Base-by-base conservation (phyloP, 2,113 vertebrate species). In the Tricholaema leucomelas region DNA sequence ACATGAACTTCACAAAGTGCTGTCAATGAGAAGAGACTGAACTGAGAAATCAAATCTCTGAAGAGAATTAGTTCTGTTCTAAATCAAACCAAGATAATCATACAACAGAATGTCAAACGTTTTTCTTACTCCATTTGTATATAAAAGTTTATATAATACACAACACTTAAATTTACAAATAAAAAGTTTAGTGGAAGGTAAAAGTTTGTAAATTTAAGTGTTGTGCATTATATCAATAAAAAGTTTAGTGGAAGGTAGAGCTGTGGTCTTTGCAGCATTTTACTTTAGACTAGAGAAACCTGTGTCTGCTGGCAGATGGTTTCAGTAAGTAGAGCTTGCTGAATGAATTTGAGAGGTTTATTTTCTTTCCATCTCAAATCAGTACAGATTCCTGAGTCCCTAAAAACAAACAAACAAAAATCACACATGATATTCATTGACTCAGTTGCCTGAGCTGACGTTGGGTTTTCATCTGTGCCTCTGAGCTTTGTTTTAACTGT, bases 371-470 rank as follows among this genome's bases (percentile, higher is more conserved):
- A 7, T 77, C 46, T 88, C 14, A 28, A 77, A 89, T 89, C 33
- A 31, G 71, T 85, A 46, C 74, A 77, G n/a, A 76, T 82, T 85
- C 38, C 60, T 11, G 59, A 79, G 87, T 80, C 87, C 76, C 64
- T 80, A 27, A 82, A 89, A 87, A 19, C 48, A 93, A 81, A 63
- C 74, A 92, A 91, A 85, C 40, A 92, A 63, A 94, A 91, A 79
- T 70, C 63, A 50, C 40, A 2, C 24, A 77, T 87, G 12, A 89
- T 48, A 60, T 91, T 87, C 75, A 67, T 87, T 93, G 79, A 91
- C 46, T 94, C 13, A 1, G 10, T 74, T 93, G 89, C 80, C 80
- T 60, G 52, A 89, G 67, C 21, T 75, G 55, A 85, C 0, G 2
- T 89, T 52, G 87, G 92, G 76, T 33, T 31, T 77, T 87, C 36